Percentiles rank a stretch among this genome's conserved stretches.
Evolutionary conservation across 2,888 invertebrate species (phyloP).

Genomic region (Phengaris alcon): DNA sequence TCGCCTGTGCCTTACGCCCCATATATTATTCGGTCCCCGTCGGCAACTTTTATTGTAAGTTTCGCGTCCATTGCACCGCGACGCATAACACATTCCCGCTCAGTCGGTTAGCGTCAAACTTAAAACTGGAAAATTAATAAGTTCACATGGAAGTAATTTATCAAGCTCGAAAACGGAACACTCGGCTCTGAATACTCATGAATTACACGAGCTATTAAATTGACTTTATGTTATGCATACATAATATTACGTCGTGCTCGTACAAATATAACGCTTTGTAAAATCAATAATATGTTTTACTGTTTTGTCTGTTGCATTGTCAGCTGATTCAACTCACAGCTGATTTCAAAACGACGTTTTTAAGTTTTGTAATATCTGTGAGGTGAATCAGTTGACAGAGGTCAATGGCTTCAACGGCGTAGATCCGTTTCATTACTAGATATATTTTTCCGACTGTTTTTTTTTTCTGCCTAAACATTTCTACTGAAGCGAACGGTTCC

Average conservation of each 20-base stretch:
- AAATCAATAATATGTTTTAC: too few species aligned
- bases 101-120: constrained; percentile 32
- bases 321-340: too few species aligned
- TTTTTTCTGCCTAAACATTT: too few species aligned
- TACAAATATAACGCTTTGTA: too few species aligned
- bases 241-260: neutral
- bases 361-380: too few species aligned
- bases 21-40: constrained; percentile 38
- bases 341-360: too few species aligned
- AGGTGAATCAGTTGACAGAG: too few species aligned
- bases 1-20: constrained; percentile 41
- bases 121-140: constrained; percentile 26
- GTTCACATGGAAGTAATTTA: constrained; percentile 21
- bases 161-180: neutral
- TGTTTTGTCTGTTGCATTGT: too few species aligned
- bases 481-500: too few species aligned
- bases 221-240: constrained; percentile 8
- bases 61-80: constrained; percentile 58
- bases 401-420: too few species aligned
- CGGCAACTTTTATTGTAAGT: constrained; percentile 69
- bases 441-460: too few species aligned
- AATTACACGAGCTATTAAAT: constrained; percentile 14
- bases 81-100: constrained; percentile 45
- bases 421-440: too few species aligned
- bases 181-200: neutral